Base-by-base conservation (phyloP, 2,113 vertebrate species). In the Grammomys surdaster region DNA sequence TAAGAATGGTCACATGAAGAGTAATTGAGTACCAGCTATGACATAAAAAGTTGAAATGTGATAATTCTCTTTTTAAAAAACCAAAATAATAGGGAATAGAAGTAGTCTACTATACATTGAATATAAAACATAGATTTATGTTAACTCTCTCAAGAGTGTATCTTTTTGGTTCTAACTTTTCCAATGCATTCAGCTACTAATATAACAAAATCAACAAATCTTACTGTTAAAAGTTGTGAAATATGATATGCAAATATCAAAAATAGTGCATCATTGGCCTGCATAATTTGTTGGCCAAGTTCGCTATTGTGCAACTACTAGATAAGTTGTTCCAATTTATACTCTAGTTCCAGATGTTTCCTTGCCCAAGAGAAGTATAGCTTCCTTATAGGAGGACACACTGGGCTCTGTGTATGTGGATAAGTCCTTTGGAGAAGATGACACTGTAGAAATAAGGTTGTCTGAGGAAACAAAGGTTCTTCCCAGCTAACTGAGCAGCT, bases 1-100 rank as follows among this genome's bases (percentile, higher is more conserved):
- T 70, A 94, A 40, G 16, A 92, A 89, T 91, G 33, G 81, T 13
- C 13, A 26, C 13, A 78, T n/a, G 77, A 54, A 80, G 77, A 54
- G 28, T 36, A 51, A 54, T 36, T 80, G 77, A 36, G 48, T 19
- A 80, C 77, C 3, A 19, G 0, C 48, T 19, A 8, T 5, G 33
- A 80, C 4, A 33, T 36, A 36, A 11, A n/a, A 97, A 77, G 70
- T 94, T 87, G 63, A 91, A 91, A 88, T 87, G 82, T 5, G 11
- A 17, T 56, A 16, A 77, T 26, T 88, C 58, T 95, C n/a, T 88
- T 92, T 77, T 46, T 82, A 92, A 95, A 96, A 92, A 40, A 40
- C 40, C 14, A 82, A 48, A 63, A 88, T 31, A 90, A 92, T 40
- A 90, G 65, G 88, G 26, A 90, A 92, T 75, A 91, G 40, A 88